phyloP scores from a whole-genome alignment of 2,888 invertebrate genomes.

The Torymus aiolomorphi region DNA sequence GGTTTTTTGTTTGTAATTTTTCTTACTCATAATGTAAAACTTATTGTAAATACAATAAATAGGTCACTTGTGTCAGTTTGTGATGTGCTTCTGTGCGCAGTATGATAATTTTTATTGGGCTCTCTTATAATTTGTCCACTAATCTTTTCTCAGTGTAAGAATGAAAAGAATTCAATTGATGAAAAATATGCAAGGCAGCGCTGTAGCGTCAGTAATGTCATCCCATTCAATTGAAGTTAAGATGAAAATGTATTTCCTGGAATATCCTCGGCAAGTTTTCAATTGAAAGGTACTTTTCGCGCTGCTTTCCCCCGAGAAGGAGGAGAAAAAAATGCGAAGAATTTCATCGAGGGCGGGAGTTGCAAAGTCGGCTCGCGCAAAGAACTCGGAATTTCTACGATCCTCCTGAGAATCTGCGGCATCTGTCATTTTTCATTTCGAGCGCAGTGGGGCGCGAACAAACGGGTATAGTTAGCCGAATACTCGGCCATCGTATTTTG shows the following conservation, averaged over 20 bases:
- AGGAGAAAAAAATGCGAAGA: conserved; percentile 19
- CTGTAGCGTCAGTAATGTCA: too few species aligned
- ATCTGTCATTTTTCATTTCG: conserved; percentile 53
- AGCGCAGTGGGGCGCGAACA: conserved; percentile 18
- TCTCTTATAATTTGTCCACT: too few species aligned
- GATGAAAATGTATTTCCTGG: background rate
- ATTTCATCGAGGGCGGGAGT: conserved; percentile 29
- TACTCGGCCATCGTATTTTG: background rate
- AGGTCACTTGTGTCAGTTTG: too few species aligned
- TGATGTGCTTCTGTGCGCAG: too few species aligned
- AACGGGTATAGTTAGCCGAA: conserved; percentile 42
- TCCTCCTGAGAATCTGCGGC: conserved; percentile 45
- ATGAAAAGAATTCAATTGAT: too few species aligned
- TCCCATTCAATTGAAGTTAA: background rate
- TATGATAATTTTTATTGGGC: too few species aligned
- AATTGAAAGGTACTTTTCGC: conserved; percentile 37
- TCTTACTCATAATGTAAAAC: too few species aligned
- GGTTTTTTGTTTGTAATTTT: too few species aligned
- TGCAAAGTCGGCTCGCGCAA: conserved; percentile 2
- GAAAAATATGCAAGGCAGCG: too few species aligned
- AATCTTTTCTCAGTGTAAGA: too few species aligned
- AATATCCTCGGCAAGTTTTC: conserved; percentile 39
- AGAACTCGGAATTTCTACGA: conserved; percentile 22
- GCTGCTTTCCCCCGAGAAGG: conserved; percentile 18
- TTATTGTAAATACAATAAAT: too few species aligned